These are phyloP conservation scores for Argyrosomus japonicus DNA, from an alignment of 2,113 vertebrate species.

Conservation along the genomic window DNA sequence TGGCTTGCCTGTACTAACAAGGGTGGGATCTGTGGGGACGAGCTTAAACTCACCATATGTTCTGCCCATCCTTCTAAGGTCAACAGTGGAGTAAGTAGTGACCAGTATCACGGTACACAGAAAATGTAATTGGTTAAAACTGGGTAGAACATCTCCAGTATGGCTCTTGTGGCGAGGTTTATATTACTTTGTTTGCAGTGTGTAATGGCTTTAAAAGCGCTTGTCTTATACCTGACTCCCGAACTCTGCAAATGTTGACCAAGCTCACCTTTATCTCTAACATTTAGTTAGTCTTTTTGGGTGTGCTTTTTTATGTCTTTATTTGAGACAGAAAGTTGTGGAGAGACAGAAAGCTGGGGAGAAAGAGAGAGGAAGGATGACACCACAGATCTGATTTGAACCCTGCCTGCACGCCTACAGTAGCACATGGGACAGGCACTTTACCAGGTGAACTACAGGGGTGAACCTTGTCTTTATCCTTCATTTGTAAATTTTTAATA, in stretches of 20 bases:
- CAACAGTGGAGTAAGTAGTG: neutral
- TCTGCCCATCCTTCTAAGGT: neutral
- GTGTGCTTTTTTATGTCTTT: no score
- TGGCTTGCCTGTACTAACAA: neutral
- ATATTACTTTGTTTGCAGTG: neutral
- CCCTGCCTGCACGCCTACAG: no score
- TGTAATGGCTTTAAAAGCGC: neutral
- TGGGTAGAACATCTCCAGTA: neutral
- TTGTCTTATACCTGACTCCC: neutral
- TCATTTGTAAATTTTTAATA: neutral
- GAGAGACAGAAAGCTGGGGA: no score
- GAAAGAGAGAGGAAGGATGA: no score
- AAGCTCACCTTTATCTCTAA: neutral
- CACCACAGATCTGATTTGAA: no score
- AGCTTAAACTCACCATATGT: neutral
- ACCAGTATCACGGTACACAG: neutral
- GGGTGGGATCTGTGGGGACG: neutral
- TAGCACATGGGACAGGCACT: no score
- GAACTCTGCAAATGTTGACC: neutral
- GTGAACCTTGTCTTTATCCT: neutral
- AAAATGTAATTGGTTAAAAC: neutral
- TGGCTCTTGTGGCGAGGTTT: neutral
- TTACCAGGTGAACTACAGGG: no score
- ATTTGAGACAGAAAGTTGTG: no score
- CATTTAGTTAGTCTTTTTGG: no score